These are phyloP conservation scores for Aphidoletes aphidimyza DNA, from an alignment of 2,888 invertebrate genomes.

Conservation along the genomic window DNA sequence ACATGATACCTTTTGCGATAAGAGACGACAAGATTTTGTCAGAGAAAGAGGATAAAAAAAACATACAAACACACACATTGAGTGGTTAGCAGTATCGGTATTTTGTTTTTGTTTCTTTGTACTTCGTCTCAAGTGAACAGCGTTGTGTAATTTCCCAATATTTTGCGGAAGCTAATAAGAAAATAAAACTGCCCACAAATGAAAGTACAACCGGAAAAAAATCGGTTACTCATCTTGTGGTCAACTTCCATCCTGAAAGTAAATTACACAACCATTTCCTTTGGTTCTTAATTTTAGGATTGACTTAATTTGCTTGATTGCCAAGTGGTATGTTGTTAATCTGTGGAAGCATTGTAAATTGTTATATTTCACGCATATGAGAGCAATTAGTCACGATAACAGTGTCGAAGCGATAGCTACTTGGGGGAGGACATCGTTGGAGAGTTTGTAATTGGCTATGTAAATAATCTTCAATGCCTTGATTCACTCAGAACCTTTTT, in stretches of 20 bases:
- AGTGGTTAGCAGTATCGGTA: background rate
- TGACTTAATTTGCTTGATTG: background rate
- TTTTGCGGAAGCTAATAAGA: slow-evolving; percentile 46
- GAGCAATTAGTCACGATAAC: no score
- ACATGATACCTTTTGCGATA: slow-evolving; percentile 30
- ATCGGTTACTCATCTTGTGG: slow-evolving; percentile 38
- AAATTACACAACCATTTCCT: background rate
- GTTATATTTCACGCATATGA: no score
- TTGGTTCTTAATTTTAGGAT: background rate
- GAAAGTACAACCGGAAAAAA: slow-evolving; percentile 1
- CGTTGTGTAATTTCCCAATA: slow-evolving; percentile 2
- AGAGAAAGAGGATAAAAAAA: background rate
- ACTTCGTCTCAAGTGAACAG: background rate
- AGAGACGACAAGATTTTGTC: slow-evolving; percentile 12
- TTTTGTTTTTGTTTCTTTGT: background rate
- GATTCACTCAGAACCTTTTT: no score
- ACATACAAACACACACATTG: no score
- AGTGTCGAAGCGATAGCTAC: no score
- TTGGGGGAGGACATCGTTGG: no score
- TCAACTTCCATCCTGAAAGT: slow-evolving; percentile 8
- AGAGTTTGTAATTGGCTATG: no score
- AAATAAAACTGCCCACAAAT: background rate
- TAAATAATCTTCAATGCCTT: no score
- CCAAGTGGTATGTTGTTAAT: no score
- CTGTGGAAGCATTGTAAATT: no score